Evolutionary conservation across 2,797 vertebrate genomes (phyloP), one percentile per base, ranked within the genome.

Genomic region (Clarias platycephalus): DNA sequence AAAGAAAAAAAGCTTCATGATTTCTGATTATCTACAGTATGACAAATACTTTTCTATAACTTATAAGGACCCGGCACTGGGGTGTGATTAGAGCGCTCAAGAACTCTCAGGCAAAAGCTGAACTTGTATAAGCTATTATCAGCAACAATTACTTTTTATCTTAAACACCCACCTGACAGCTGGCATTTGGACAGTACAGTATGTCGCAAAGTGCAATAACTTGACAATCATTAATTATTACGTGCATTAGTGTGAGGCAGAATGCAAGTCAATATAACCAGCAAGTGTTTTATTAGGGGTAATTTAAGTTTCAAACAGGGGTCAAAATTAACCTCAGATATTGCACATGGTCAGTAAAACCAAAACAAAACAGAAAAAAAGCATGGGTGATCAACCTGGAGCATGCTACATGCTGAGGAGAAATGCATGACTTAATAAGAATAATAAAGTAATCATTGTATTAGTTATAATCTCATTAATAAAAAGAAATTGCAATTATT

Each of bases 1-100:
- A 37, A 84, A 58, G 12, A 68, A 15, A 31, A 84, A 24, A 34
- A 70, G n/a, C 76, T 63, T 86, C 71, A 84, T 84, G 63, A 26
- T 81, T 67, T 67, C 40, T 13, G 44, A 53, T 70, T 12, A 37
- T 68, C 49, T 49, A 10, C 13, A 13, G n/a, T 31, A 13, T 9
- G 8, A 7, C 53, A 40, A 12, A 49, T 31, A 6, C 2, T 53
- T 53, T 53, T 53, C 49, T 53, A 53, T n/a, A n/a, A n/a, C n/a
- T n/a, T n/a, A n/a, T 53, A 60, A 70, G 9, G 49, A 68, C 34
- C 5, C 34, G 24, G 74, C 26, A 57, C 26, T 22, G 18, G 28
- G 18, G 22, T 15, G 31, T 60, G 57, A 78, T 62, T 62, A 62
- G 57, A 40, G 12, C 13, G 62, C 4, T 8, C 12, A 58, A 37